A percentile compares a stretch with the other conserved stretches of the same genome.
Conservation (phyloP, 2,797 vertebrate genomes). For the Protonibea diacanthus region DNA sequence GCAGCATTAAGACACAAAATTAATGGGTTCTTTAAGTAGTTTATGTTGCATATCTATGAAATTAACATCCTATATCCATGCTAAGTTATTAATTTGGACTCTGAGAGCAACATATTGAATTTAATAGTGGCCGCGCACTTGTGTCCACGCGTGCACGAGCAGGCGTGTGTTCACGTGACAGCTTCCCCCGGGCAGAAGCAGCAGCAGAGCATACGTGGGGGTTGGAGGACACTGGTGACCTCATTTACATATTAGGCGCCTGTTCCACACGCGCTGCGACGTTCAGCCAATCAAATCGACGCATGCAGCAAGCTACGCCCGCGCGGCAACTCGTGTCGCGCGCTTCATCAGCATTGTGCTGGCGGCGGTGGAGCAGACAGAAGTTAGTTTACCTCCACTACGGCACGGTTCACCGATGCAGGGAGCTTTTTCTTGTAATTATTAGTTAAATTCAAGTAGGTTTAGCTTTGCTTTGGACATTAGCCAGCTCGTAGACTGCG, state of each 20-base stretch:
- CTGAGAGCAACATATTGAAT: too few relatives aligned
- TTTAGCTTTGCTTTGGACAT: accelerated
- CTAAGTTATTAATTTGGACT: background rate
- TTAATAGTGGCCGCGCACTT: background rate
- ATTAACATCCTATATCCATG: background rate
- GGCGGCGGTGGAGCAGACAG: background rate
- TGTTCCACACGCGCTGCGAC: conserved; percentile 3
- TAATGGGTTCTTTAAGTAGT: background rate
- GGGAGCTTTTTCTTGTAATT: background rate
- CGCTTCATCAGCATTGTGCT: conserved; percentile 49
- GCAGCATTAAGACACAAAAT: background rate
- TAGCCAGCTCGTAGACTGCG: accelerated
- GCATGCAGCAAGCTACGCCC: conserved; percentile 59
- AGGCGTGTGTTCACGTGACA: background rate
- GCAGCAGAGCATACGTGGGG: background rate
- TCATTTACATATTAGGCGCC: conserved; percentile 69
- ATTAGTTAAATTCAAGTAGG: background rate
- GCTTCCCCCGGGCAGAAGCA: background rate
- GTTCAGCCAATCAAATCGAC: conserved; percentile 70
- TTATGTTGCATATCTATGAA: background rate
- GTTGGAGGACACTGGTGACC: too few relatives aligned
- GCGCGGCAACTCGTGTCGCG: conserved; percentile 72
- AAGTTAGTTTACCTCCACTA: background rate
- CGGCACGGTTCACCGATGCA: accelerated
- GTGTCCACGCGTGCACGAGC: background rate